A percentile compares a stretch with the other conserved stretches of the same genome.
These are phyloP conservation scores for Latheticus oryzae DNA, from an alignment of 2,888 invertebrate species.

Conservation along the genomic window DNA sequence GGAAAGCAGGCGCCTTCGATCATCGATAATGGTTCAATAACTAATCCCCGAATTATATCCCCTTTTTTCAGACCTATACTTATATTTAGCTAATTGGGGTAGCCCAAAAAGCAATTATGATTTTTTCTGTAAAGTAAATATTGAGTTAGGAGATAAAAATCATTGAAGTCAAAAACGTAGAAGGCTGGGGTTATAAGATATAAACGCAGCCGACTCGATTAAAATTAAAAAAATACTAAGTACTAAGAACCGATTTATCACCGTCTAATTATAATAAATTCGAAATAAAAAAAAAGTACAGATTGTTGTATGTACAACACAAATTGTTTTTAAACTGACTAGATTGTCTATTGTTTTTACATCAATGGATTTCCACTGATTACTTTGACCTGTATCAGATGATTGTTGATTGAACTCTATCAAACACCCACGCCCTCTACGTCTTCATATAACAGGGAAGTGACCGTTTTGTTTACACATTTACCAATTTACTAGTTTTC, in stretches of 20 bases:
- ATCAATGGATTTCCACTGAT: constrained; percentile 34
- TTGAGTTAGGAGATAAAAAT: too few species aligned
- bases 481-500: constrained; percentile 13
- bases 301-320: too few species aligned
- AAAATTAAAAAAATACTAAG: too few species aligned
- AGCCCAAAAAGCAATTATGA: constrained; percentile 63
- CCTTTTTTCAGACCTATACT: constrained; percentile 63
- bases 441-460: constrained; percentile 52
- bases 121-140: constrained; percentile 63
- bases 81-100: constrained; percentile 65
- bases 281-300: too few species aligned
- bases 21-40: constrained; percentile 63
- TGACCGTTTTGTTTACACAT: constrained; percentile 41
- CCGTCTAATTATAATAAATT: too few species aligned
- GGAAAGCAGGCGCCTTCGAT: constrained; percentile 60
- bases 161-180: too few species aligned
- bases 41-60: constrained; percentile 61
- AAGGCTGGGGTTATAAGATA: too few species aligned
- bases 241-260: too few species aligned
- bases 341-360: constrained; percentile 19
- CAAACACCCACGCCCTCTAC: constrained; percentile 53
- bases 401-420: constrained; percentile 47
- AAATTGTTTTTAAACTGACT: too few species aligned
- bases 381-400: constrained; percentile 36
- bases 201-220: too few species aligned